phyloP scores from a whole-genome alignment of 2,888 invertebrate genomes.

The Hirtodrosophila alboralis region DNA sequence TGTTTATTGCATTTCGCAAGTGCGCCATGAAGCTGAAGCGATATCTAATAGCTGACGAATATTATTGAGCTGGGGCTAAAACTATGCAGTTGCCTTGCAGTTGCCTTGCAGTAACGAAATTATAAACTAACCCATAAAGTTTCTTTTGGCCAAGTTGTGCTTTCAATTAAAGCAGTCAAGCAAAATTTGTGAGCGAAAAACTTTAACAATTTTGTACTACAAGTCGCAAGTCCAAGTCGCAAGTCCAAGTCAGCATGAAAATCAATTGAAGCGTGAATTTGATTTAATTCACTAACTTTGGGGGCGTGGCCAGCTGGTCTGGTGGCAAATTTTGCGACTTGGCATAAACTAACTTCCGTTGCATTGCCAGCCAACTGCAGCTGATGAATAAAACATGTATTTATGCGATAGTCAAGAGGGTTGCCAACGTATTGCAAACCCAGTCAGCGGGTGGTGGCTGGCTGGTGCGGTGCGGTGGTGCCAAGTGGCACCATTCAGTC shows the following conservation, averaged over 20 bases:
- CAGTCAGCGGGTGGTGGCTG: slow-evolving; percentile 3
- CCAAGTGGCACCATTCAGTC: slow-evolving; percentile 52
- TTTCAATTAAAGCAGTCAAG: slow-evolving; percentile 61
- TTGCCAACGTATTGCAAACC: not conserved
- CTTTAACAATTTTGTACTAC: slow-evolving; percentile 45
- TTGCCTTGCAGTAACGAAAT: slow-evolving; percentile 35
- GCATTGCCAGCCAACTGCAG: slow-evolving; percentile 62
- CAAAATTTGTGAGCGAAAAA: slow-evolving; percentile 46
- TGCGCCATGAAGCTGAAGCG: slow-evolving; percentile 40
- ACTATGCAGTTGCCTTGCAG: no score
- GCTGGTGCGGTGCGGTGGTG: slow-evolving; percentile 16
- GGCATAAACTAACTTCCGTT: slow-evolving; percentile 66
- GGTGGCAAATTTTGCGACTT: slow-evolving; percentile 53
- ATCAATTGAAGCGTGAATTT: slow-evolving; percentile 72
- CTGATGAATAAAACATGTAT: slow-evolving; percentile 72
- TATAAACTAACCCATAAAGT: slow-evolving; percentile 39
- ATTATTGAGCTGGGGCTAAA: slow-evolving; percentile 18
- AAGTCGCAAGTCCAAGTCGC: slow-evolving; percentile 26
- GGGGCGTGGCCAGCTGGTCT: slow-evolving; percentile 31
- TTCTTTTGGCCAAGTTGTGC: slow-evolving; percentile 31
- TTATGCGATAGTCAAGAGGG: slow-evolving; percentile 55
- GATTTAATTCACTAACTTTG: slow-evolving; percentile 67
- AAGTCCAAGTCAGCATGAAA: slow-evolving; percentile 55
- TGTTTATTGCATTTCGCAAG: slow-evolving; percentile 67
- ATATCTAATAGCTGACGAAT: slow-evolving; percentile 48